Conservation (phyloP, 2,113 vertebrate species). For the Arizona elegans region DNA sequence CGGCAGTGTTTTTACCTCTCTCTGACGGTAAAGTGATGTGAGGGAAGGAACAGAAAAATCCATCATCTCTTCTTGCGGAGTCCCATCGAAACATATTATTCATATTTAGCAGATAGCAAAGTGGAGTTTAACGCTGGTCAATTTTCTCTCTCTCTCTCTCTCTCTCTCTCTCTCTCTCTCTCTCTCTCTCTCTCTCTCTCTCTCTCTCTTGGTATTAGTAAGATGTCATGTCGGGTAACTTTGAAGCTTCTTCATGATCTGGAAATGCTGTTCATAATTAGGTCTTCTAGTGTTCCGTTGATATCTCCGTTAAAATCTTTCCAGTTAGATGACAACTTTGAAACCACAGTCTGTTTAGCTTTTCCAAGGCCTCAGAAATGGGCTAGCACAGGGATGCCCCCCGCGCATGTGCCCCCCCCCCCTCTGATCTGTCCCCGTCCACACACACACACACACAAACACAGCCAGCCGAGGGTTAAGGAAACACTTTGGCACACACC, state of each 20-base stretch:
- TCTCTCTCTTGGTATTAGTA: constrained; percentile 63
- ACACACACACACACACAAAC: no score
- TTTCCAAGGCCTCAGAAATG: neutral
- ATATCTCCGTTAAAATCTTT: constrained; percentile 4
- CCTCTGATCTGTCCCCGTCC: no score
- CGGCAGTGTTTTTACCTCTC: constrained; percentile 70
- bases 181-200: neutral
- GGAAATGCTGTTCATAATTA: constrained; percentile 36
- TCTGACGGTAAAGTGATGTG: constrained; percentile 68
- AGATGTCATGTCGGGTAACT: constrained; percentile 45
- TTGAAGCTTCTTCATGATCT: constrained; percentile 36
- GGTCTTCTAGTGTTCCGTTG: neutral
- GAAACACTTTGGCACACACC: no score
- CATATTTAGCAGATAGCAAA: constrained; percentile 64
- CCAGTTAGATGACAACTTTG: neutral
- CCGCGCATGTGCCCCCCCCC: no score
- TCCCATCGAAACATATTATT: constrained; percentile 64
- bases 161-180: no score
- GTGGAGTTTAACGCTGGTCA: constrained; percentile 62
- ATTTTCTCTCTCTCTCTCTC: constrained; percentile 49
- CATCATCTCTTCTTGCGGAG: constrained; percentile 51
- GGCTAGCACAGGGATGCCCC: no score
- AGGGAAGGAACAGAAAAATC: constrained; percentile 54
- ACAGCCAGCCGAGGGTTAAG: no score
- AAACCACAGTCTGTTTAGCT: neutral